Base-by-base conservation (phyloP, 2,113 vertebrate genomes). In the Ceyx melanurus region DNA sequence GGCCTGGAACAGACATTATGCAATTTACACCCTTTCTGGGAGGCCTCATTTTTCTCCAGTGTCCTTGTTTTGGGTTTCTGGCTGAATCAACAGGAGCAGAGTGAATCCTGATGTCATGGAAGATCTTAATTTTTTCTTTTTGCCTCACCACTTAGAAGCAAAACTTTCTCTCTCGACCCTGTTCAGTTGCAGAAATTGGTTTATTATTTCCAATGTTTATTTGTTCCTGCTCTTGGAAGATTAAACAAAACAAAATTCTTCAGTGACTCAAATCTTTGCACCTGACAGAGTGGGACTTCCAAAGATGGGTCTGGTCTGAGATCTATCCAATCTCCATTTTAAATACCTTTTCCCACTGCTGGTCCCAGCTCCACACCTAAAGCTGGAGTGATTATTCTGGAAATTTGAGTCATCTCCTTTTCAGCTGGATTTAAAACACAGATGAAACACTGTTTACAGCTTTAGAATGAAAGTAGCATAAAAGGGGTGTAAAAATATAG, bases 1-100 rank as follows among this genome's bases (percentile, higher is more conserved):
- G 31, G 48, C 97, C 86, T 82, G 88, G 78, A 92, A 67, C 64
- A 95, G 92, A 94, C 76, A 45, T 96, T 94, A 78, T 87, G 80
- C 82, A 91, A 37, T 82, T 83, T 82, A 42, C 58, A 56, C 78
- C 48, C 43, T 70, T 72, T 91, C 40, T 91, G 56, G 77, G 81
- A 92, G 85, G 78, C 84, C 84, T 86, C 72, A 3, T 73, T 91
- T 96, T 89, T 92, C 29, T 60, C 42, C 82, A 89, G 61, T 21
- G 31, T 43, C 82, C 73, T 82, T 88, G 33, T 82, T 89, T 87
- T 88, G 67, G 79, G 85, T 19, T 84, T 84, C 89, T 95, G 86
- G 66, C 74, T 90, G 92, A 21, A 37, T 86, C 61, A 86, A 73
- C 84, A 70, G 15, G 70, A 77, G 51, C 87, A 82, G 56, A 82